A percentile compares a stretch with the other conserved stretches of the same genome.
Evolutionary conservation across 64 coral and sea anemone genomes (phyloP).

Genomic region (Montipora efflorescens): DNA sequence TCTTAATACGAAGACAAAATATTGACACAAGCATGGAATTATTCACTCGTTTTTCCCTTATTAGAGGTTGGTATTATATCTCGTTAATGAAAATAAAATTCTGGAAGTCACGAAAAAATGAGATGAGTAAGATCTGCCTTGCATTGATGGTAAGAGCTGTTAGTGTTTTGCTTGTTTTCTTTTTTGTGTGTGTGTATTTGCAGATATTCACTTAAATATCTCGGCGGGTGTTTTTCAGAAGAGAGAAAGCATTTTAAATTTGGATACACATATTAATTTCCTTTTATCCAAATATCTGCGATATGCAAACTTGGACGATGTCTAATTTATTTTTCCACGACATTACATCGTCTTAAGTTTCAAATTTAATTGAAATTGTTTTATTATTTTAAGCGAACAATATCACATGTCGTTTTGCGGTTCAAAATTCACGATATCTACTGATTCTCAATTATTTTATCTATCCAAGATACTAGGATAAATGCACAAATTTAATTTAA

Average conservation of each 20-base stretch:
- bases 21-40: slow-evolving; percentile 18
- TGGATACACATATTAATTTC: not conserved
- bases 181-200: too few relatives aligned
- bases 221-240: not conserved
- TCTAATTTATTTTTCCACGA: not conserved
- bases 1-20: slow-evolving; percentile 44
- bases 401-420: not conserved
- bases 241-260: too few relatives aligned
- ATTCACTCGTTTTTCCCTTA: not conserved
- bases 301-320: not conserved
- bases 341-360: not conserved
- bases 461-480: not conserved
- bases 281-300: not conserved
- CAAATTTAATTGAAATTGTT: not conserved
- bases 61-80: slow-evolving; percentile 10
- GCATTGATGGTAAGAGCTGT: not conserved
- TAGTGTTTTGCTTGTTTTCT: too few relatives aligned
- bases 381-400: not conserved
- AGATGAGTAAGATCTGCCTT: not conserved
- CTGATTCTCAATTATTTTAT: not conserved
- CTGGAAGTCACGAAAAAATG: not conserved
- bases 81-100: slow-evolving; percentile 15
- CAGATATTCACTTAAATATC: too few relatives aligned
- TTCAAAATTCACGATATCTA: not conserved
- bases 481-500: not conserved